Evolutionary conservation across 2,888 invertebrate species (phyloP).

Genomic region (Theretra japonica): DNA sequence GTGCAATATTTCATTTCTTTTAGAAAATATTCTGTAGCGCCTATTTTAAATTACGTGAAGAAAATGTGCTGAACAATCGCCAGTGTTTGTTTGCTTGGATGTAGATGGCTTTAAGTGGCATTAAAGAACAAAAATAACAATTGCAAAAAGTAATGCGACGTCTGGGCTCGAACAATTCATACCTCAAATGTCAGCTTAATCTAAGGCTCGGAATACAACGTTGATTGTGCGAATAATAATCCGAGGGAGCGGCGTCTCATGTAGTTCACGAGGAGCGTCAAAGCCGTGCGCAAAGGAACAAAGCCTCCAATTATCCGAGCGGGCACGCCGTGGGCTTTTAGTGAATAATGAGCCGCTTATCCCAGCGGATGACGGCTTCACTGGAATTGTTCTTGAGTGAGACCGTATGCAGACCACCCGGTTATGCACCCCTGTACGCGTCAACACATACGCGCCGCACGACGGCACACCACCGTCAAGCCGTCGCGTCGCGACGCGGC

Average conservation of each 20-base stretch:
- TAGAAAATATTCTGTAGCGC: conserved; percentile 40
- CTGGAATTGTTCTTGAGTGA: conserved; percentile 77
- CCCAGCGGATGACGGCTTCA: conserved; percentile 75
- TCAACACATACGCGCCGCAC: conserved; percentile 34
- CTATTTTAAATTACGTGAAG: neutral
- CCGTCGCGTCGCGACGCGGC: conserved; percentile 39
- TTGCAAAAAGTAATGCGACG: conserved; percentile 65
- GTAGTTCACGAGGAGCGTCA: conserved; percentile 71
- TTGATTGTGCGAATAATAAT: conserved; percentile 80
- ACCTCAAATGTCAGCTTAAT: conserved; percentile 76
- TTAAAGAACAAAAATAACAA: conserved; percentile 50
- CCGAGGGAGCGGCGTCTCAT: conserved; percentile 60
- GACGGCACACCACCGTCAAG: neutral
- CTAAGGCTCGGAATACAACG: conserved; percentile 66
- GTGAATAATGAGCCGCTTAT: conserved; percentile 84
- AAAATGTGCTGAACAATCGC: conserved; percentile 12
- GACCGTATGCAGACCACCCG: conserved; percentile 66
- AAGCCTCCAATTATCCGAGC: conserved; percentile 82
- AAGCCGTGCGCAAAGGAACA: conserved; percentile 79
- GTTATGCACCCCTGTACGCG: conserved; percentile 37
- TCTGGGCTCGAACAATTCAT: conserved; percentile 66
- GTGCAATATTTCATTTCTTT: conserved; percentile 53
- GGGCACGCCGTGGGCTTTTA: conserved; percentile 83
- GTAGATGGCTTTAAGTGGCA: conserved; percentile 46
- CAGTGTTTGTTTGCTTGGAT: conserved; percentile 46